Percentiles rank a stretch among this genome's conserved stretches.
These are phyloP conservation scores for Didymodactylos carnosus DNA, from an alignment of 2,888 invertebrate species.

Conservation along the genomic window DNA sequence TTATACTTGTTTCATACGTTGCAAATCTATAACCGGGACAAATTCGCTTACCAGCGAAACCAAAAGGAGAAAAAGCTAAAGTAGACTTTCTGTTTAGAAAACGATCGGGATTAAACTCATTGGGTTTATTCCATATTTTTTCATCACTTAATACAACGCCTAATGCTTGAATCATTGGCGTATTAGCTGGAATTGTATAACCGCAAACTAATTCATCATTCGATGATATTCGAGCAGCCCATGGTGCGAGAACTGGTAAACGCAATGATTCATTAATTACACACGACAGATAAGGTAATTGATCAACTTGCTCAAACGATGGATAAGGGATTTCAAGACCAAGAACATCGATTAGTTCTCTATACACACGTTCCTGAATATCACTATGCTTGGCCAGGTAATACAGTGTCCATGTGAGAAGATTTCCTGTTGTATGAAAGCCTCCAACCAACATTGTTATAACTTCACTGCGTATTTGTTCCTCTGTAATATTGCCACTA, in stretches of 20 bases:
- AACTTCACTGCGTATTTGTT: slow-evolving; percentile 18
- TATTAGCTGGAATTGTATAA: slow-evolving; percentile 31
- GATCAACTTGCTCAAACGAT: not conserved
- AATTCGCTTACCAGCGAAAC: slow-evolving; percentile 30
- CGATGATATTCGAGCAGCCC: slow-evolving; percentile 25
- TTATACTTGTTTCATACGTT: slow-evolving; percentile 22
- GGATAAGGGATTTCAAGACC: slow-evolving; percentile 16
- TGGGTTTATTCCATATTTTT: slow-evolving; percentile 25
- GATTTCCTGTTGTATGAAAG: slow-evolving; percentile 28
- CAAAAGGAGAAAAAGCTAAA: slow-evolving; percentile 30
- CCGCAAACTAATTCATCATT: slow-evolving; percentile 30
- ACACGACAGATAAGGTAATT: slow-evolving; percentile 22
- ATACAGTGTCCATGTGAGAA: slow-evolving; percentile 31
- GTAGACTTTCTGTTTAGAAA: slow-evolving; percentile 22
- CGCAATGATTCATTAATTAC: slow-evolving; percentile 33
- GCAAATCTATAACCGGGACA: slow-evolving; percentile 25
- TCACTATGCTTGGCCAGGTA: slow-evolving; percentile 29
- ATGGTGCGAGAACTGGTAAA: slow-evolving; percentile 28
- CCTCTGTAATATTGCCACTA: slow-evolving; percentile 13
- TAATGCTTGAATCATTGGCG: slow-evolving; percentile 33
- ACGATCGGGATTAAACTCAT: slow-evolving; percentile 31
- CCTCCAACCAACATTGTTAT: slow-evolving; percentile 23
- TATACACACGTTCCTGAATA: slow-evolving; percentile 25
- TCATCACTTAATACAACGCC: slow-evolving; percentile 28
- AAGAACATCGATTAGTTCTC: slow-evolving; percentile 23